A percentile compares a stretch with the other conserved stretches of the same genome.
Conservation (phyloP, 2,113 vertebrate species). For the Callopanchax toddi region DNA sequence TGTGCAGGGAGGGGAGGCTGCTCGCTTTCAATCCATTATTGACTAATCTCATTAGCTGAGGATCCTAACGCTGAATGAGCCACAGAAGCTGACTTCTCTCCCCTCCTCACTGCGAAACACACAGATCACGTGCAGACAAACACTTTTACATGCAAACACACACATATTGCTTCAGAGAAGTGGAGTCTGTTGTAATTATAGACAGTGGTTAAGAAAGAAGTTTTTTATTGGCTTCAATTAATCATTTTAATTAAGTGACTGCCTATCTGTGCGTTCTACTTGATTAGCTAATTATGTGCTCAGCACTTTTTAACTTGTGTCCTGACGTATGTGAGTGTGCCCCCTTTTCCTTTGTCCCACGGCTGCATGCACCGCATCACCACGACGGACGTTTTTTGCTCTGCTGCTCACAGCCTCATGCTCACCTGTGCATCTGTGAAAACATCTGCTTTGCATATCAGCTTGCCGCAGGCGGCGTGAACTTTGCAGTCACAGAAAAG, state of each 20-base stretch:
- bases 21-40: slow-evolving; percentile 76
- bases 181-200: slow-evolving; percentile 68
- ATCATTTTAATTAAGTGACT: slow-evolving; percentile 77
- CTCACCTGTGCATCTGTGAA: slow-evolving; percentile 49
- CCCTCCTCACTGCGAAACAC: slow-evolving; percentile 32
- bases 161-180: slow-evolving; percentile 36
- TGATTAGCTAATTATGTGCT: slow-evolving; percentile 70
- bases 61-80: slow-evolving; percentile 73
- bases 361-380: slow-evolving; percentile 19
- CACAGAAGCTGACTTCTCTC: slow-evolving; percentile 54
- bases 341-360: slow-evolving; percentile 19
- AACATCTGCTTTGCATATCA: slow-evolving; percentile 58
- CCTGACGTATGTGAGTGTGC: slow-evolving; percentile 19
- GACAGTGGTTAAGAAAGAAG: slow-evolving; percentile 63
- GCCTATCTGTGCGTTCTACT: slow-evolving; percentile 68
- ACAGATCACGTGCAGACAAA: slow-evolving; percentile 44
- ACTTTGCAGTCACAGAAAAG: slow-evolving; percentile 48
- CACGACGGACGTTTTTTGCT: slow-evolving; percentile 21
- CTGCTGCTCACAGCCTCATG: slow-evolving; percentile 18
- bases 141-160: slow-evolving; percentile 40
- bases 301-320: slow-evolving; percentile 52
- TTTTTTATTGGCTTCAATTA: slow-evolving; percentile 72
- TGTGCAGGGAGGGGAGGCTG: slow-evolving; percentile 53
- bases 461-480: slow-evolving; percentile 26
- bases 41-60: slow-evolving; percentile 77